Percentiles rank a stretch among this genome's conserved stretches.
These are phyloP conservation scores for Perizoma flavofasciatum DNA, from an alignment of 2,888 invertebrate genomes.

Conservation along the genomic window DNA sequence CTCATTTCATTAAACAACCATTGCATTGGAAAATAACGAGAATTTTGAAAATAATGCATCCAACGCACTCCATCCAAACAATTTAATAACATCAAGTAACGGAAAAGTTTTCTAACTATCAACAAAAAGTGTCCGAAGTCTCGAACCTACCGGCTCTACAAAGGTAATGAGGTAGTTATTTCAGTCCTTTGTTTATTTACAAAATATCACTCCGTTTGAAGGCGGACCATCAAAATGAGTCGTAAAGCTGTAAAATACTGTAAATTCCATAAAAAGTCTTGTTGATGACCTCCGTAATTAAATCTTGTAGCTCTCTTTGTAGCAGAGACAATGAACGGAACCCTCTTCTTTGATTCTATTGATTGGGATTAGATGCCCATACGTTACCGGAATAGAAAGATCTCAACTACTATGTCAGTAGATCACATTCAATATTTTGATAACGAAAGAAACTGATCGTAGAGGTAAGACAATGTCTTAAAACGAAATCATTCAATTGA, in stretches of 20 bases:
- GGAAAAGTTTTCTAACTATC: slow-evolving; percentile 53
- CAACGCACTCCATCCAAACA: slow-evolving; percentile 20
- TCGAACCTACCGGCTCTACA: slow-evolving; percentile 74
- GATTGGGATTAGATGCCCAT: slow-evolving; percentile 53
- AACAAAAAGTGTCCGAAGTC: slow-evolving; percentile 63
- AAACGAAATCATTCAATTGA: too few relatives aligned
- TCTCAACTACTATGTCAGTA: slow-evolving; percentile 29
- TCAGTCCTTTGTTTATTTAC: slow-evolving; percentile 83
- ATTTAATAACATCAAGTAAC: slow-evolving; percentile 43
- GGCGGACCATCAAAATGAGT: slow-evolving; percentile 83
- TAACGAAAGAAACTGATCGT: too few relatives aligned
- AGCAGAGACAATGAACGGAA: slow-evolving; percentile 79
- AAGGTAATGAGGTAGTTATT: slow-evolving; percentile 82
- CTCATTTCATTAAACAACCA: background rate
- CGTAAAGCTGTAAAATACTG: slow-evolving; percentile 80
- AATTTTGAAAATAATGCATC: slow-evolving; percentile 8
- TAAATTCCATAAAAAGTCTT: slow-evolving; percentile 83
- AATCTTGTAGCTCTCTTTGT: slow-evolving; percentile 67
- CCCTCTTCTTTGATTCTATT: slow-evolving; percentile 65
- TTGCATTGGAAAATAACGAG: background rate
- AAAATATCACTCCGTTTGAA: slow-evolving; percentile 84
- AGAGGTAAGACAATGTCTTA: too few relatives aligned
- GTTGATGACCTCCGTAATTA: slow-evolving; percentile 82
- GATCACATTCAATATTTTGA: slow-evolving; percentile 5
- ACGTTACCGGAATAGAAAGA: slow-evolving; percentile 26